Percentiles rank a stretch among this genome's conserved stretches.
Conservation (phyloP, 2,113 vertebrate species). For the Chloropsis cyanopogon region DNA sequence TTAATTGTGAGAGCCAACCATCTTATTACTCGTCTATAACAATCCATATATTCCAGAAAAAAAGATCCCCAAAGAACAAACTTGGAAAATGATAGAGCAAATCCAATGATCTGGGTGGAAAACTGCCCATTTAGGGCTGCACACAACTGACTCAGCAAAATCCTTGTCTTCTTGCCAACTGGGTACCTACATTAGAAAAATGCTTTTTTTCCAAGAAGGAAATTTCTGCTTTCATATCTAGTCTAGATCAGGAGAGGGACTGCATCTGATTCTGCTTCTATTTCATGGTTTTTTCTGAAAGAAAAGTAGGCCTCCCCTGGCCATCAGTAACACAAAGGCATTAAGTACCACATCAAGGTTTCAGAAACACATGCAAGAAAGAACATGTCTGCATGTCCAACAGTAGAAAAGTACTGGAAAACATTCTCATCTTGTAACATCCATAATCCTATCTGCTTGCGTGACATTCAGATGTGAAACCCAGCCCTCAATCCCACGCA, state of each 20-base stretch:
- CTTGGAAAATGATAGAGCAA: not conserved
- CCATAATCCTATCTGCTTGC: not conserved
- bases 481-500: not conserved
- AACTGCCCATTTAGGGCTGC: not conserved
- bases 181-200: not conserved
- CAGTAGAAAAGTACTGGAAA: not conserved
- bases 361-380: not conserved
- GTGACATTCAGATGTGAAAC: not conserved
- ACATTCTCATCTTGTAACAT: not conserved
- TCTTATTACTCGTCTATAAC: too few species aligned
- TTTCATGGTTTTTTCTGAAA: not conserved
- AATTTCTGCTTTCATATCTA: not conserved
- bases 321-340: not conserved
- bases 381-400: not conserved
- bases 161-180: not conserved
- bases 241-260: not conserved
- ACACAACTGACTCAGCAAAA: not conserved
- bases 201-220: not conserved
- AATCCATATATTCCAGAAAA: not conserved
- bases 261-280: not conserved
- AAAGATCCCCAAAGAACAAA: not conserved
- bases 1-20: too few species aligned
- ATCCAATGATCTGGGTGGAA: not conserved
- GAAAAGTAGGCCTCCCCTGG: not conserved
- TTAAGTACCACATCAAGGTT: not conserved